These are phyloP conservation scores for Panthera leo DNA, from an alignment of 2,113 vertebrate species.

Conservation along the genomic window DNA sequence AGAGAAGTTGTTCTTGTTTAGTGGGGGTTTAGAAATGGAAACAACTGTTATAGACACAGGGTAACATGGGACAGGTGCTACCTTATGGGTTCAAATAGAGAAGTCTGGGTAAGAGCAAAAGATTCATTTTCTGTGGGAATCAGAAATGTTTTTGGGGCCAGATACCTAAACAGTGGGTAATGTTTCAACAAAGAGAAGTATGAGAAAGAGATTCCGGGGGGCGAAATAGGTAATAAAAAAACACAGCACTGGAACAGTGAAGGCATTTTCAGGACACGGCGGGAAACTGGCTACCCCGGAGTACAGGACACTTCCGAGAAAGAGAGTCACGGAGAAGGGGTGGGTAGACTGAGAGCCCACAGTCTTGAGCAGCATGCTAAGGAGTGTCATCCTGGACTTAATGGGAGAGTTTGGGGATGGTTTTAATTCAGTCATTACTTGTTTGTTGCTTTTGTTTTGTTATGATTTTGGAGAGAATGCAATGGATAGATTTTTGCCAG, in stretches of 20 bases:
- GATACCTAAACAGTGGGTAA: not conserved
- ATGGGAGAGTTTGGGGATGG: not conserved
- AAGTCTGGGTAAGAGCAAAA: not conserved
- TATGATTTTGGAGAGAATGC: not conserved
- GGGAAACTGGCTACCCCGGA: not conserved
- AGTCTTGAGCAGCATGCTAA: no score
- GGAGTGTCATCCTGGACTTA: not conserved
- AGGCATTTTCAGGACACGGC: not conserved
- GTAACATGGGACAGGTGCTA: no score
- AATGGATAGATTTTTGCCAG: not conserved
- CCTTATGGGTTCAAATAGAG: not conserved
- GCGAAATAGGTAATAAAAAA: not conserved
- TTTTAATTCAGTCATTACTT: not conserved
- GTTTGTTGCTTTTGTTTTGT: not conserved
- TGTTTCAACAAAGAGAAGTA: not conserved
- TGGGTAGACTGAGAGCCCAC: accelerated
- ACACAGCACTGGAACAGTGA: no score
- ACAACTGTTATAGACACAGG: not conserved
- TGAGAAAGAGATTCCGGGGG: not conserved
- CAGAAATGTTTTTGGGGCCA: not conserved
- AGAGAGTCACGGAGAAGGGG: not conserved
- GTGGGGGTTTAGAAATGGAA: not conserved
- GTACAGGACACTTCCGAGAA: no score
- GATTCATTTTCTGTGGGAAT: not conserved
- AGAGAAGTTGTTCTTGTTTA: not conserved